phyloP scores from a whole-genome alignment of 1,140 invertebrate genomes.

The Homalodisca vitripennis region DNA sequence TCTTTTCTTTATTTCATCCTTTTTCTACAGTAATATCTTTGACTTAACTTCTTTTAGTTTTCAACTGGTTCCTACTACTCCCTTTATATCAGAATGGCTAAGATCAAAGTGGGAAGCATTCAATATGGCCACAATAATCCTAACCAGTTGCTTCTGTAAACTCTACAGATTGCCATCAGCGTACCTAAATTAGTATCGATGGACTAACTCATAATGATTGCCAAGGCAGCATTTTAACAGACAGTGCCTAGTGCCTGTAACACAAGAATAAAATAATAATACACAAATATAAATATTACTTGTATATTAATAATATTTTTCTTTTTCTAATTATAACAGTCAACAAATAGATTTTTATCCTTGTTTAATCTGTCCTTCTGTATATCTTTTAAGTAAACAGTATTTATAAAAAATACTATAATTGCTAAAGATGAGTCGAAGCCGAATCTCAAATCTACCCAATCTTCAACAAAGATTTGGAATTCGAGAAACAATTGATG shows the following conservation, averaged over 20 bases:
- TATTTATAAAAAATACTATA: too few species aligned
- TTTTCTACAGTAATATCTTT: constrained; percentile 31
- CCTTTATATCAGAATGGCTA: constrained; percentile 54
- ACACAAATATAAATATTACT: too few species aligned
- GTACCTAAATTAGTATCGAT: constrained; percentile 78
- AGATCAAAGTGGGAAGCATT: constrained; percentile 94
- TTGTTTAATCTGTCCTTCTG: too few species aligned
- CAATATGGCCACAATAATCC: constrained; percentile 78
- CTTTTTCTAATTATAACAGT: not conserved
- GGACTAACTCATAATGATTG: constrained; percentile 76
- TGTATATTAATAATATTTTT: too few species aligned
- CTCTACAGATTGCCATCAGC: constrained; percentile 63
- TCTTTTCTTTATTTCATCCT: constrained; percentile 41
- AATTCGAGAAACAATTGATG: too few species aligned
- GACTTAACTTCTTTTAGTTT: constrained; percentile 36
- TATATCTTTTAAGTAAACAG: too few species aligned
- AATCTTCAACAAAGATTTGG: too few species aligned
- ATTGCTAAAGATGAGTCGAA: too few species aligned
- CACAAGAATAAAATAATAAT: too few species aligned
- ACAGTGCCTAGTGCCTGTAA: constrained; percentile 69
- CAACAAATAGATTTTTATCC: too few species aligned
- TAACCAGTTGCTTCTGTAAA: constrained; percentile 81
- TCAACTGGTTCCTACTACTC: constrained; percentile 29
- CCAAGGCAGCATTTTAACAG: constrained; percentile 80
- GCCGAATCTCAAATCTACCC: too few species aligned